Percentiles rank a stretch among this genome's conserved stretches.
Evolutionary conservation across 2,888 invertebrate species (phyloP).

Genomic region (Limulus polyphemus): DNA sequence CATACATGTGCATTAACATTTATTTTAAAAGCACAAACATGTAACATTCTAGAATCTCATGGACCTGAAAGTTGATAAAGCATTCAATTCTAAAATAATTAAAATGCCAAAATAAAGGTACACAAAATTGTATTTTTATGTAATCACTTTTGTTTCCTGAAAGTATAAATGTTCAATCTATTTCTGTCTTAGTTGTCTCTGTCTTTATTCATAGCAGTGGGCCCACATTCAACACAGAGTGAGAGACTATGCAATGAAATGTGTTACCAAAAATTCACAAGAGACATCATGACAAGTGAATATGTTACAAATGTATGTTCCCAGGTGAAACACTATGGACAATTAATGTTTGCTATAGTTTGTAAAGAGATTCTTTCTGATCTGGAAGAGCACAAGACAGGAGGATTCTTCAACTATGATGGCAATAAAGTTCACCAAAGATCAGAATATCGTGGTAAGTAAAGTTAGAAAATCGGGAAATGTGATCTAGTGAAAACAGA

Average conservation of each 20-base stretch:
- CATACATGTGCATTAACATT: too few species aligned
- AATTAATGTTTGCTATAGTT: conserved; percentile 24
- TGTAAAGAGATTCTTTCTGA: conserved; percentile 24
- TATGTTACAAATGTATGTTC: conserved; percentile 14
- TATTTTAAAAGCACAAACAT: too few species aligned
- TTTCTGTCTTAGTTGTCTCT: too few species aligned
- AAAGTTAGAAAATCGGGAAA: not conserved
- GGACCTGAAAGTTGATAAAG: too few species aligned
- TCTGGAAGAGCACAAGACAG: conserved; percentile 21
- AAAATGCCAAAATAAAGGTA: too few species aligned
- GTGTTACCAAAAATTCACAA: conserved; percentile 20
- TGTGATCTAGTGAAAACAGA: not conserved
- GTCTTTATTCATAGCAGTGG: conserved; percentile 1
- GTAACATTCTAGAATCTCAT: too few species aligned
- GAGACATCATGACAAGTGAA: conserved; percentile 10
- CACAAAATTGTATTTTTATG: too few species aligned
- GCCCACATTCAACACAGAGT: not conserved
- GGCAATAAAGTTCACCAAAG: conserved; percentile 18
- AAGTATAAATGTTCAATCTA: too few species aligned
- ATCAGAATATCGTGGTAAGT: conserved; percentile 16
- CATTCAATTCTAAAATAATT: too few species aligned
- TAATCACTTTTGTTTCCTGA: too few species aligned
- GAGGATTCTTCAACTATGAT: conserved; percentile 23
- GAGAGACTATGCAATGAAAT: conserved; percentile 21
- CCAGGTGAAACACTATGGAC: conserved; percentile 19